Conservation (phyloP, 2,113 vertebrate genomes). For the Nothoprocta pentlandii region DNA sequence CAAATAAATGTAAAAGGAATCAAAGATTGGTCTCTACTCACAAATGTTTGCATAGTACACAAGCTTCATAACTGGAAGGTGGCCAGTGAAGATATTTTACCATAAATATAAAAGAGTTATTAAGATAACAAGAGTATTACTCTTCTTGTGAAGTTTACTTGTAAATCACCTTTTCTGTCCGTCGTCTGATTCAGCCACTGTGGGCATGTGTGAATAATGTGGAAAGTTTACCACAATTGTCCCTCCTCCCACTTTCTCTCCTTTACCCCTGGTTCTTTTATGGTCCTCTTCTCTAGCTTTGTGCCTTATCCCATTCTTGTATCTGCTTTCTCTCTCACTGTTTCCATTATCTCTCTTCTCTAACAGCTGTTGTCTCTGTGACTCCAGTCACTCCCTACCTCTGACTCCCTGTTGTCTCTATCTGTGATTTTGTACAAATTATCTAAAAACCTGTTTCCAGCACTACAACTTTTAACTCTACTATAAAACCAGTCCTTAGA, state of each 20-base stretch:
- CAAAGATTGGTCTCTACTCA: not conserved
- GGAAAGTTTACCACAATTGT: not conserved
- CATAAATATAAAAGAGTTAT: not conserved
- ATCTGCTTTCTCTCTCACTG: not conserved
- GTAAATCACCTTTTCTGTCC: not conserved
- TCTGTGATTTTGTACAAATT: not conserved
- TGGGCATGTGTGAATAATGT: not conserved
- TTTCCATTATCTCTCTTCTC: not conserved
- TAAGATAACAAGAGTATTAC: not conserved
- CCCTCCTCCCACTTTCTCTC: not conserved
- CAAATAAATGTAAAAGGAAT: not conserved
- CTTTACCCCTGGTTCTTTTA: not conserved
- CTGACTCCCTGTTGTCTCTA: not conserved
- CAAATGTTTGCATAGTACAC: not conserved
- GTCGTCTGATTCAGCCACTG: not conserved
- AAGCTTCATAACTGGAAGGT: not conserved
- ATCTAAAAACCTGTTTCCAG: not conserved
- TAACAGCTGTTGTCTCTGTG: not conserved
- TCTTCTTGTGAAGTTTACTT: not conserved
- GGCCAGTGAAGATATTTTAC: not conserved
- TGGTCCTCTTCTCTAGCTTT: not conserved
- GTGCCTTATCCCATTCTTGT: not conserved
- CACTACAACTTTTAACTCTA: not conserved
- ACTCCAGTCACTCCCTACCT: not conserved
- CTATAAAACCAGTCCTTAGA: not conserved